Conservation (phyloP, 2,797 vertebrate species). For the Cygnus olor region DNA sequence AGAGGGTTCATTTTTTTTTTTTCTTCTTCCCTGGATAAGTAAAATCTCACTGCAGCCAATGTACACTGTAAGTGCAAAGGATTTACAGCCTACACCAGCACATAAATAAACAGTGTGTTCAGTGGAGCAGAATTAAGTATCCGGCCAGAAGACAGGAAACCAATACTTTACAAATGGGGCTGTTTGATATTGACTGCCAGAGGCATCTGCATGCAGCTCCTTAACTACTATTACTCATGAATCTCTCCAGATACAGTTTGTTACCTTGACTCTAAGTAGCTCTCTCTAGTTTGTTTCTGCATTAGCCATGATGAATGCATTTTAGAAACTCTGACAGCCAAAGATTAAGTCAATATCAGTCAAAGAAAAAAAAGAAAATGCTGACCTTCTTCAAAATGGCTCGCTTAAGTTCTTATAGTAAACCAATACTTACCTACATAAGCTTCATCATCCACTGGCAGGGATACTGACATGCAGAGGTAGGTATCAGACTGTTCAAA, state of each 20-base stretch:
- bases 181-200: conserved; percentile 14
- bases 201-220: conserved; percentile 54
- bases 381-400: conserved; percentile 38
- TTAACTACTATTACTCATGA: conserved; percentile 51
- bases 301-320: conserved; percentile 66
- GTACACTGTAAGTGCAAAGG: conserved; percentile 48
- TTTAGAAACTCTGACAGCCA: conserved; percentile 41
- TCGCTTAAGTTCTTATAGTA: background rate
- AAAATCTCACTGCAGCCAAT: conserved; percentile 39
- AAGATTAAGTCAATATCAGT: conserved; percentile 50
- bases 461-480: conserved; percentile 87
- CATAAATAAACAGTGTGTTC: conserved; percentile 69
- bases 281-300: conserved; percentile 48
- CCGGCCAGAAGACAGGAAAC: conserved; percentile 69
- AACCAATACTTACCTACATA: conserved; percentile 89
- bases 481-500: conserved; percentile 92
- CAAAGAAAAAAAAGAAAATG: conserved; percentile 17
- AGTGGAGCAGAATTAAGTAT: conserved; percentile 65
- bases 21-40: background rate
- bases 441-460: conserved; percentile 85
- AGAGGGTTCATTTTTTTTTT: background rate
- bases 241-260: conserved; percentile 61
- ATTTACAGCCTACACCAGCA: conserved; percentile 64
- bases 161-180: conserved; percentile 72
- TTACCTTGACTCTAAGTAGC: conserved; percentile 55